These are phyloP conservation scores for Pseudomyrmex sp. DNA, from an alignment of 1,140 invertebrate genomes.

Conservation along the genomic window DNA sequence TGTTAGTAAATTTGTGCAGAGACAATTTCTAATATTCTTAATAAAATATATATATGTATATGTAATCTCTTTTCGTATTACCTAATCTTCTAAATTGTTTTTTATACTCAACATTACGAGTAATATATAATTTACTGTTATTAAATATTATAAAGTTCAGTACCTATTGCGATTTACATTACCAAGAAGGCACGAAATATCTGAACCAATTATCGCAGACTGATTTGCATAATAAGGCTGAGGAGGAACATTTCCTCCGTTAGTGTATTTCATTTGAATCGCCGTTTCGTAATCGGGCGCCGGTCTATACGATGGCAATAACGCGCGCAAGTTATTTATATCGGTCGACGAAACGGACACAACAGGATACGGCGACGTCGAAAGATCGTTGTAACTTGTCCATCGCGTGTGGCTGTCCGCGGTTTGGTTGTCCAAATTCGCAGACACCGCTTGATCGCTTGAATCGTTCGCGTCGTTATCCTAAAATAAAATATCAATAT, in stretches of 20 bases:
- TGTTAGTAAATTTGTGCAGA: background rate
- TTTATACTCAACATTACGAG: background rate
- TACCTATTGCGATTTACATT: slow-evolving; percentile 82
- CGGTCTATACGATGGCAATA: slow-evolving; percentile 95
- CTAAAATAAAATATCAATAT: slow-evolving; percentile 59
- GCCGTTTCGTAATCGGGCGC: slow-evolving; percentile 98
- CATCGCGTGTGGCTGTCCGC: slow-evolving; percentile 80
- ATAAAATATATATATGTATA: background rate
- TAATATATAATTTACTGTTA: background rate
- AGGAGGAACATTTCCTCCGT: slow-evolving; percentile 75
- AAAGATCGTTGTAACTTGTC: slow-evolving; percentile 84
- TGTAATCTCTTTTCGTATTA: background rate
- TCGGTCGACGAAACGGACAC: slow-evolving; percentile 83
- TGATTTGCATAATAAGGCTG: slow-evolving; percentile 85
- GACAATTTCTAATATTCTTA: background rate
- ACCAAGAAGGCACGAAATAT: slow-evolving; percentile 80
- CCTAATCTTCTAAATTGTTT: background rate
- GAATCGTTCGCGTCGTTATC: slow-evolving; percentile 81
- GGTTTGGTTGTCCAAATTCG: slow-evolving; percentile 80
- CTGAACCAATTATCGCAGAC: slow-evolving; percentile 81
- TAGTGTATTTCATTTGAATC: slow-evolving; percentile 91
- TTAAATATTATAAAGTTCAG: slow-evolving; percentile 60
- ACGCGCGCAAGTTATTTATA: slow-evolving; percentile 87
- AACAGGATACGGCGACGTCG: slow-evolving; percentile 82
- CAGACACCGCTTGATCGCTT: slow-evolving; percentile 79